phyloP scores from a whole-genome alignment of 2,888 invertebrate species.

The Acrobasis repandana region DNA sequence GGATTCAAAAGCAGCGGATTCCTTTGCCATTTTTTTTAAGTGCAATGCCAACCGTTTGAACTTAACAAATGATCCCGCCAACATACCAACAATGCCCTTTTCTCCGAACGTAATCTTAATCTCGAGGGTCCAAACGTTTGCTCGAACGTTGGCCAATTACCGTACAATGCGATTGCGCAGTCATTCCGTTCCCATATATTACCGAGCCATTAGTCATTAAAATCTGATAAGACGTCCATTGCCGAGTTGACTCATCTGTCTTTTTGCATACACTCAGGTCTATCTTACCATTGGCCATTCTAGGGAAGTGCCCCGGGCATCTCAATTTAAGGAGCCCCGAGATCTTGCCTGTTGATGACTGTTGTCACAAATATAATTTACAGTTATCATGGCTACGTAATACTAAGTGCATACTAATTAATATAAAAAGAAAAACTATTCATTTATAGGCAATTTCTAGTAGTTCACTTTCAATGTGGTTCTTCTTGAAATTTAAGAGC shows the following conservation, averaged over 20 bases:
- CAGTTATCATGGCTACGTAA: too few relatives aligned
- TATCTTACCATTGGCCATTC: neutral
- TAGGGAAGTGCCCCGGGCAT: neutral
- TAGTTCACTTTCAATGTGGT: too few relatives aligned
- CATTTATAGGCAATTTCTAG: too few relatives aligned
- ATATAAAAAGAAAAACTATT: too few relatives aligned
- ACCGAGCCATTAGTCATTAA: slow-evolving; percentile 54
- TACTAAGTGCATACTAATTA: too few relatives aligned
- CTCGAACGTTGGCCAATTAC: slow-evolving; percentile 55
- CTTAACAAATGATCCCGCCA: slow-evolving; percentile 41
- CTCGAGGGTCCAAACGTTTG: slow-evolving; percentile 43
- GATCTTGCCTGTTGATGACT: neutral
- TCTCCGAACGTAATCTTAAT: slow-evolving; percentile 53
- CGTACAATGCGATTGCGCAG: slow-evolving; percentile 53
- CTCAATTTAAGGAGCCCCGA: neutral
- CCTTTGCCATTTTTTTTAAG: slow-evolving; percentile 34
- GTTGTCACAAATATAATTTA: neutral
- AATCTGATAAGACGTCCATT: slow-evolving; percentile 56
- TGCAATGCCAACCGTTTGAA: slow-evolving; percentile 34
- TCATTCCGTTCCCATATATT: slow-evolving; percentile 53
- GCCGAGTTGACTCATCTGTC: slow-evolving; percentile 54
- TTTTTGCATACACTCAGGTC: slow-evolving; percentile 50
- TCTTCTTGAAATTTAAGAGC: too few relatives aligned
- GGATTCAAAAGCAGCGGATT: slow-evolving; percentile 28
- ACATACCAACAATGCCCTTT: slow-evolving; percentile 40